Conservation (phyloP, 2,797 vertebrate genomes). For the Gobio occitaniae region DNA sequence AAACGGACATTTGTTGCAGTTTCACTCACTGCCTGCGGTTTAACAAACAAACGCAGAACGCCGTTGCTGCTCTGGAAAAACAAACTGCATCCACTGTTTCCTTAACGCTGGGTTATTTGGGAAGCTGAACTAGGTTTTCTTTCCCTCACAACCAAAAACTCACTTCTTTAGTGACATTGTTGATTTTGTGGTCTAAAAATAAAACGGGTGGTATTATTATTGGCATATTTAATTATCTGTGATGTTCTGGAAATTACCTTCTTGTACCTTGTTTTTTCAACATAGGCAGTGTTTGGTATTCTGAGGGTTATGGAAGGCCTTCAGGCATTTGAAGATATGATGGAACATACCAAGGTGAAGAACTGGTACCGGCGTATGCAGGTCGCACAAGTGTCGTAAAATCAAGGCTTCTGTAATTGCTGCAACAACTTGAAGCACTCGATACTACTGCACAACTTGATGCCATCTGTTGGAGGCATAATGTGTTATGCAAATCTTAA, state of each 20-base stretch:
- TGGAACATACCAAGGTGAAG: constrained; percentile 88
- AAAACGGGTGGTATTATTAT: not conserved
- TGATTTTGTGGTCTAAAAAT: no score
- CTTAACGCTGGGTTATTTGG: no score
- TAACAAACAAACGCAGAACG: no score
- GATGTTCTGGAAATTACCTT: no score
- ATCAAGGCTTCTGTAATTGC: constrained; percentile 52
- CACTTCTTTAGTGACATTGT: no score
- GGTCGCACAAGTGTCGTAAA: constrained; percentile 69
- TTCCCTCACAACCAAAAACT: no score
- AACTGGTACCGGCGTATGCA: constrained; percentile 91
- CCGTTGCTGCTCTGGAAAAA: no score
- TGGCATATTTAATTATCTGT: not conserved
- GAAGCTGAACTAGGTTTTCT: no score
- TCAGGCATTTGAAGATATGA: constrained; percentile 93
- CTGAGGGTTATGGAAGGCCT: constrained; percentile 95
- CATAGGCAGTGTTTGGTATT: constrained; percentile 92
- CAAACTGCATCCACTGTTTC: no score
- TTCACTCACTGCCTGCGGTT: no score
- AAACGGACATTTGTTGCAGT: no score
- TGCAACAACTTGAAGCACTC: not conserved
- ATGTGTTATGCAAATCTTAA: constrained; percentile 2
- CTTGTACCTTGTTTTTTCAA: not conserved
- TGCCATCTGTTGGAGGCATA: not conserved
- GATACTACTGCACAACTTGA: constrained; percentile 11